These are phyloP conservation scores for Drosophila eugracilis DNA, from an alignment of 1,140 invertebrate species.

Conservation along the genomic window DNA sequence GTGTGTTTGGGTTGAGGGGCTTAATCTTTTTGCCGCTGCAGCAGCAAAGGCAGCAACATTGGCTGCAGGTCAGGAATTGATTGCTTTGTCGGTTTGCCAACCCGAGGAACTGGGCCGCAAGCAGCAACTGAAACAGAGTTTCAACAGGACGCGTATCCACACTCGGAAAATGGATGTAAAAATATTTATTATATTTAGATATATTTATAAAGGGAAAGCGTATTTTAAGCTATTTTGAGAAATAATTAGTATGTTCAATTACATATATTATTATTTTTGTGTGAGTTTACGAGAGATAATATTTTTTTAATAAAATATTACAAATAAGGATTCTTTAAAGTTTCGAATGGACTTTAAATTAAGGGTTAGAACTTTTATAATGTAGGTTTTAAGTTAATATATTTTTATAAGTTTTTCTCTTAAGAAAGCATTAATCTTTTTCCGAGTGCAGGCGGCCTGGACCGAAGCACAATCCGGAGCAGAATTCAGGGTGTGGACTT, in stretches of 20 bases:
- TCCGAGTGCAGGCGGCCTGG: conserved; percentile 10
- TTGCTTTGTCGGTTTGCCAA: conserved; percentile 79
- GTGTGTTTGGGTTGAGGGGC: conserved; percentile 2
- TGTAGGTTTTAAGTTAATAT: too few species aligned
- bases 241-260: too few species aligned
- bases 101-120: conserved; percentile 45
- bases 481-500: conserved; percentile 17
- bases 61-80: conserved; percentile 64
- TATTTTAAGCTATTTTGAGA: too few species aligned
- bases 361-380: too few species aligned
- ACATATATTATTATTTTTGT: too few species aligned
- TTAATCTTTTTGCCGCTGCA: conserved; percentile 63
- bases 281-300: too few species aligned
- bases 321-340: too few species aligned
- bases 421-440: background rate
- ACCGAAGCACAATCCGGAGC: background rate
- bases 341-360: too few species aligned
- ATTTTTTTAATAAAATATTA: too few species aligned
- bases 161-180: conserved; percentile 21
- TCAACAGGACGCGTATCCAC: conserved; percentile 8
- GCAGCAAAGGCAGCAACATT: conserved; percentile 15
- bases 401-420: background rate
- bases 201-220: too few species aligned
- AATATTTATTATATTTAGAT: too few species aligned
- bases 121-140: conserved; percentile 34